Conservation (phyloP, 2,888 invertebrate genomes). For the Troides aeacus region DNA sequence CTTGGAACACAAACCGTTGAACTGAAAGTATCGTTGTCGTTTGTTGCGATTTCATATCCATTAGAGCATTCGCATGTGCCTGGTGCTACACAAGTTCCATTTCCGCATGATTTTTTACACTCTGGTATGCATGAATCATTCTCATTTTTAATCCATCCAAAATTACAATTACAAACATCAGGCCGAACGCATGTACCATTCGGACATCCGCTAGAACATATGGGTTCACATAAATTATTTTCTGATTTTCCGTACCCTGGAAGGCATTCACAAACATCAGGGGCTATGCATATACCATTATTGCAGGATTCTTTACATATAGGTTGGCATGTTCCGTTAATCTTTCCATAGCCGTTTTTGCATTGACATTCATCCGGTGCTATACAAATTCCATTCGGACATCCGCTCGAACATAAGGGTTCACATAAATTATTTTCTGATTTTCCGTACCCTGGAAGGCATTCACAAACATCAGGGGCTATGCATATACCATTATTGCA, state of each 20-base stretch:
- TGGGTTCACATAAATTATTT: conserved; percentile 40
- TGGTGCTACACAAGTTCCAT: conserved; percentile 52
- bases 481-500: conserved; percentile 74
- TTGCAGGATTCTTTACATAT: conserved; percentile 66
- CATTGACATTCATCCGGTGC: conserved; percentile 52
- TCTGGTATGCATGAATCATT: conserved; percentile 35
- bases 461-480: conserved; percentile 69
- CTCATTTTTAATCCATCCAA: conserved; percentile 32
- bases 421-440: no score
- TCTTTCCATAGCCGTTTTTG: conserved; percentile 41
- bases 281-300: conserved; percentile 72
- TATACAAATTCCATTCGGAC: conserved; percentile 45
- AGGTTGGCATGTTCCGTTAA: conserved; percentile 44
- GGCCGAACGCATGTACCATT: conserved; percentile 42
- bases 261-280: conserved; percentile 68
- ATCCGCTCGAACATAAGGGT: no score
- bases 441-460: conserved; percentile 58
- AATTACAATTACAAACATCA: conserved; percentile 41
- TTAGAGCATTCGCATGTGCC: conserved; percentile 48
- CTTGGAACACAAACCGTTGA: conserved; percentile 34
- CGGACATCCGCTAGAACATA: conserved; percentile 41
- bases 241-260: conserved; percentile 53
- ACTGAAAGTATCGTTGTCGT: conserved; percentile 20
- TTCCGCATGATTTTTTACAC: conserved; percentile 43
- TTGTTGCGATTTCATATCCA: conserved; percentile 36